Evolutionary conservation across 2,797 vertebrate genomes (phyloP), one percentile per base, ranked within the genome.

Genomic region (Synanceia verrucosa): DNA sequence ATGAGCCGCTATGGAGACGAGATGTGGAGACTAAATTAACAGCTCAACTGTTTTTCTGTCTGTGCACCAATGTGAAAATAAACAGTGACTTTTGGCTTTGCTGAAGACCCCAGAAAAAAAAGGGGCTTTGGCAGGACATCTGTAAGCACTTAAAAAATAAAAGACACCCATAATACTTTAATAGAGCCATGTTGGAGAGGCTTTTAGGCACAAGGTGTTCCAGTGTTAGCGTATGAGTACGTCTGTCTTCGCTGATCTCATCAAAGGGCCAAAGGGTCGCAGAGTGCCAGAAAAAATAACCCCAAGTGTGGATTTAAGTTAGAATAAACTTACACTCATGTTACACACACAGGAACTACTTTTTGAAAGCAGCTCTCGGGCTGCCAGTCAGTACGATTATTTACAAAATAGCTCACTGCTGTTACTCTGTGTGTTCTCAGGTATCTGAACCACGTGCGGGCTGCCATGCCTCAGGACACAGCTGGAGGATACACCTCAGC

Each of bases 361-460:
- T 73, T 62, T 79, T 70, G 56, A 82, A 76, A 75, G 7, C 57
- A 36, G 67, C 66, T 74, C 71, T 81, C 19, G 0, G 47, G 71
- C 57, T 70, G 77, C 70, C 82, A 70, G 67, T 77, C 76, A 61
- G 55, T 70, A 62, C 57, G 47, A 37, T 78, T 82, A 83, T 85
- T 86, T 88, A 81, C 52, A 58, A 84, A 83, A 84, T 69, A 65
- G 36, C 56, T 84, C 57, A 55, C 9, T 53, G 78, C 68, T 46
- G 64, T 70, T 65, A 34, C 70, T 88, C 48, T 90, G 52, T 88
- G 64, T 88, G 51, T 89, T 82, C 82, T 68, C 83, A 99, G 98
- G 91, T 99, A 98, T 90, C 94, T 99, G 86, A 97, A 93, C 92
- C 97, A 99, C 4, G 97, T 99, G 39, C 94, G 97, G 79, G 93